A percentile compares a stretch with the other conserved stretches of the same genome.
phyloP scores from a whole-genome alignment of 2,888 invertebrate genomes.

The Chironomus tentans region DNA sequence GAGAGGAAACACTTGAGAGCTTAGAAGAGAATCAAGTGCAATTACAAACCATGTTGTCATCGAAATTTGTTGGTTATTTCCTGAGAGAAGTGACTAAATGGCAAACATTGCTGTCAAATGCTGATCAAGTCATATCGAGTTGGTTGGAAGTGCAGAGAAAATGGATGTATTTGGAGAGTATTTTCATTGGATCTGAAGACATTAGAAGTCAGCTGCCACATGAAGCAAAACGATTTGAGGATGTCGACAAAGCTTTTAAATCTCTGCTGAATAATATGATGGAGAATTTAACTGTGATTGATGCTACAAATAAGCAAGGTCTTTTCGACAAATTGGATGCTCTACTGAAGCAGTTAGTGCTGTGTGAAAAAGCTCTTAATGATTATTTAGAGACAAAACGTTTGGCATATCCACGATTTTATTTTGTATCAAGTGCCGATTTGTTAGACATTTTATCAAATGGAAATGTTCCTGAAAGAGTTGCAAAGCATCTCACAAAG shows the following conservation, averaged over 20 bases:
- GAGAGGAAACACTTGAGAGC: constrained; percentile 90
- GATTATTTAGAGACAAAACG: constrained; percentile 96
- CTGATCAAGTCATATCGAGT: constrained; percentile 85
- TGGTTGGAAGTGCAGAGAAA: constrained; percentile 97
- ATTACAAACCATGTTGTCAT: constrained; percentile 91
- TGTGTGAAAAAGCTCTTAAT: constrained; percentile 93
- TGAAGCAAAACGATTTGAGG: constrained; percentile 86
- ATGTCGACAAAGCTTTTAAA: constrained; percentile 84
- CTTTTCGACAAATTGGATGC: constrained; percentile 69
- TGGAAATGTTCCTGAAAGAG: constrained; percentile 84
- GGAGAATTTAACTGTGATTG: constrained; percentile 60
- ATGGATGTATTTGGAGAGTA: constrained; percentile 95
- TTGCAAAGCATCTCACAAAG: constrained; percentile 86
- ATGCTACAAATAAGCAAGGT: constrained; percentile 79
- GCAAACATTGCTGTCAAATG: constrained; percentile 85
- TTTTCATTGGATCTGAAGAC: constrained; percentile 96
- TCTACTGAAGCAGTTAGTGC: constrained; percentile 72
- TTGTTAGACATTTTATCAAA: constrained; percentile 89
- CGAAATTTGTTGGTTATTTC: constrained; percentile 96
- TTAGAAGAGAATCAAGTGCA: constrained; percentile 94
- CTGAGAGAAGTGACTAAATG: constrained; percentile 87
- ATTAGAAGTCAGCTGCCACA: constrained; percentile 89
- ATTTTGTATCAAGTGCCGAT: constrained; percentile 95
- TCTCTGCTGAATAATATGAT: constrained; percentile 45
- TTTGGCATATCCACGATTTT: constrained; percentile 89